Evolutionary conservation across 2,797 vertebrate species (phyloP).

Genomic region (Lacerta bilineata): DNA sequence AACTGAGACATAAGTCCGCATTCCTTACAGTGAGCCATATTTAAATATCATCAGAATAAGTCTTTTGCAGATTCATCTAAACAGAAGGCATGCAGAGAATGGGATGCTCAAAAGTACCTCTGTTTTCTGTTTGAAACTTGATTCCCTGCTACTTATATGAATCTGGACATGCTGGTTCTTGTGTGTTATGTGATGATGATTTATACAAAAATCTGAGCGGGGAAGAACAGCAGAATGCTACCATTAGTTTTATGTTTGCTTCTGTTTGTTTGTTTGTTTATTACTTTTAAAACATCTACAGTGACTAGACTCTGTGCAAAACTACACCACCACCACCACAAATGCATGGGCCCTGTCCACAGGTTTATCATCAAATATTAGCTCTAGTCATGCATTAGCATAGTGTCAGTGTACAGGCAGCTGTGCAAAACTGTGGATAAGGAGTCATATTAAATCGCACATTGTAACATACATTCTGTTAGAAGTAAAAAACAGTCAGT

Average conservation of each 20-base stretch:
- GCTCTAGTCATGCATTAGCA: neutral
- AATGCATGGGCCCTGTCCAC: neutral
- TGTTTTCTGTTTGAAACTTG: neutral
- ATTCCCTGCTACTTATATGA: neutral
- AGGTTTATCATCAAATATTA: neutral
- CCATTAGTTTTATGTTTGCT: conserved; percentile 42
- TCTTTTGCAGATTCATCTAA: conserved; percentile 20
- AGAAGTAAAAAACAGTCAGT: neutral
- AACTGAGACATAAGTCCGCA: rapidly evolving
- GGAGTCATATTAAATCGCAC: neutral
- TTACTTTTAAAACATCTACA: neutral
- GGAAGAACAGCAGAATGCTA: neutral
- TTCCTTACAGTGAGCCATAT: neutral
- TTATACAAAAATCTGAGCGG: neutral
- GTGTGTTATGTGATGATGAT: neutral
- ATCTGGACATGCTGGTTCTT: neutral
- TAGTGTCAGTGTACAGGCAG: too few relatives aligned
- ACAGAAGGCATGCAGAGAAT: neutral
- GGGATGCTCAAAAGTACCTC: neutral
- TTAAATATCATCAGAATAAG: conserved; percentile 4
- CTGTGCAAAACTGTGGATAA: neutral
- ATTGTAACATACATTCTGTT: neutral
- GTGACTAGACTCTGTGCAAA: neutral
- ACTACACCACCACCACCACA: too few relatives aligned
- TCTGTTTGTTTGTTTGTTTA: too few relatives aligned